Conservation (phyloP, 2,113 vertebrate genomes). For the Maccullochella peelii region DNA sequence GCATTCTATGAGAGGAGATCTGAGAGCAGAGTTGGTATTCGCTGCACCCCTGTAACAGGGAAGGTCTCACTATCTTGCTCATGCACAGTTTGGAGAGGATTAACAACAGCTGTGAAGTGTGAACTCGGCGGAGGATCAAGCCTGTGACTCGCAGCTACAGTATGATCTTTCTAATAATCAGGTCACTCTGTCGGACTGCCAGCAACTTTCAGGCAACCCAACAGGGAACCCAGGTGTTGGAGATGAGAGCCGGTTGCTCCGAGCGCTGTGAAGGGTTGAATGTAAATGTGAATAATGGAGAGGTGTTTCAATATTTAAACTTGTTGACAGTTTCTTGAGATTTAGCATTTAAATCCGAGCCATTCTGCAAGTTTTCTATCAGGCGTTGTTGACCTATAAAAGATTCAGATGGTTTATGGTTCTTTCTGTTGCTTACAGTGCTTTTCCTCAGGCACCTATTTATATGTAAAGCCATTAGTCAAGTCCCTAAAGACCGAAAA, state of each 20-base stretch:
- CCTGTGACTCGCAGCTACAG: constrained; percentile 39
- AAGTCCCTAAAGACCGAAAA: constrained; percentile 4
- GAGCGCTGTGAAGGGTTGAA: constrained; percentile 27
- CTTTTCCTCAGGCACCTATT: constrained; percentile 48
- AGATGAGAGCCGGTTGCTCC: constrained; percentile 36
- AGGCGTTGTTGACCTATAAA: constrained; percentile 60
- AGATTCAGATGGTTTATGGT: constrained; percentile 51
- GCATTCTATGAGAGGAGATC: constrained; percentile 44
- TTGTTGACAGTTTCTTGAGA: constrained; percentile 37
- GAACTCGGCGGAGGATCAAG: constrained; percentile 55
- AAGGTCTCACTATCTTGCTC: constrained; percentile 49
- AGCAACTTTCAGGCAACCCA: constrained; percentile 51
- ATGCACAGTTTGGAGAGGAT: constrained; percentile 57
- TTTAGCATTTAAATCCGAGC: constrained; percentile 31
- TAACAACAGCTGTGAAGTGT: constrained; percentile 53
- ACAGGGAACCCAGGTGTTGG: constrained; percentile 53
- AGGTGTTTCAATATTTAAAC: constrained; percentile 58
- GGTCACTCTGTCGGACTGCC: constrained; percentile 60
- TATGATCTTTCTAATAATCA: constrained; percentile 61
- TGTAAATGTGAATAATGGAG: constrained; percentile 63
- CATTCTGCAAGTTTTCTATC: constrained; percentile 45
- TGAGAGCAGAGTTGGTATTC: neutral
- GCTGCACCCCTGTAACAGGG: neutral
- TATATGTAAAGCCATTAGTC: constrained; percentile 27
- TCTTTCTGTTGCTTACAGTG: constrained; percentile 34